Evolutionary conservation across 30 jellyfish, hydroid and myxozoan genomes (phyloP), one percentile per base, ranked within the genome.

Genomic region (Pelagia noctiluca): DNA sequence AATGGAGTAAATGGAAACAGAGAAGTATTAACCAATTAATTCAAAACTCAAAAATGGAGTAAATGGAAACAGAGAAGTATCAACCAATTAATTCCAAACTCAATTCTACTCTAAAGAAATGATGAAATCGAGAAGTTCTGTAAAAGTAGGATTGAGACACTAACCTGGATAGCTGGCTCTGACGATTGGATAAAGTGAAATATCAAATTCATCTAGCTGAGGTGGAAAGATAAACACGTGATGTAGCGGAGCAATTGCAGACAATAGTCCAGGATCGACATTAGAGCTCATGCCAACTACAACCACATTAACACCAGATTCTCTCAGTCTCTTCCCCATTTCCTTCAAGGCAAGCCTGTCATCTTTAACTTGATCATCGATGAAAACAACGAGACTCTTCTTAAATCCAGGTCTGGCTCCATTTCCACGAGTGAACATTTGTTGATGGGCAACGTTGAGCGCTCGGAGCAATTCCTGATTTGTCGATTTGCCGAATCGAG

Each of bases 211-310:
- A 49, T 82, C 92, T 37, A 89, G 37, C 23, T 49, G 76, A 29
- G 90, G 94, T 29, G 97, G 94, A 78, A 89, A 81, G 79, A 89
- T 72, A 68, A 72, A 73, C 34, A 89, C 94, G 28, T 89, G 85
- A 46, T 80, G 47, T 47, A 49, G n/a, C 21, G 90, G 85, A 8
- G 95, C 66, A 47, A 84, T 38, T 10, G 65, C 87, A 18, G 48
- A 36, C 48, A 73, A 29, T n/a, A 47, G 29, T 5, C 60, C 84
- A 1, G 13, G 23, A 48, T 62, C 96, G 1, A 71, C 76, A 0
- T 77, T 69, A 22, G 72, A 74, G 21, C 94, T 87, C 50, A 90
- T 35, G 0, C 85, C 93, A 68, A 90, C 50, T 1, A 78, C 86
- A 38, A 90, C 61, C 23, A 78, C 87, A 32, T 70, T 75, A 35